Base-by-base conservation (phyloP, 2,113 vertebrate species). In the Perca schrenkii region DNA sequence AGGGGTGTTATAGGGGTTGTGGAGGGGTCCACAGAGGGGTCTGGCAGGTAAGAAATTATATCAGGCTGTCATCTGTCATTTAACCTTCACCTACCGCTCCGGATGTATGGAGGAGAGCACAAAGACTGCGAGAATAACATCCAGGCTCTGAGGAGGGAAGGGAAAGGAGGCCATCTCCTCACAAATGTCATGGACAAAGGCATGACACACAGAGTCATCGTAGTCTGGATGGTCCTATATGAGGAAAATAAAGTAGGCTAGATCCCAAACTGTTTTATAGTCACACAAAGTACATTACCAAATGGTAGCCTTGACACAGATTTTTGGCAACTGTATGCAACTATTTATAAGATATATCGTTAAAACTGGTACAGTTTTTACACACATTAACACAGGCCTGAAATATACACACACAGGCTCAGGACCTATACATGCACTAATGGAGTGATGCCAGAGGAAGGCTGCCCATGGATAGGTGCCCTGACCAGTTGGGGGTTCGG, bases 41-140 rank as follows among this genome's bases (percentile, higher is more conserved):
- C 79, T 68, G 67, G 80, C 60, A 80, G 68, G 78, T 84, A 86
- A 94, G 86, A 87, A 95, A 94, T 94, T 75, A 92, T 80, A 83
- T 82, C 88, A 81, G 86, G 71, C 63, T 81, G 22, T 81, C 66
- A 84, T 91, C 79, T 95, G 90, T 91, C 90, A 91, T 93, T 86
- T 88, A 40, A 86, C 92, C 94, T 93, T 94, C 92, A 94, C 94
- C 92, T 96, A 99, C 97, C 97, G 95, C 91, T 95, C 94, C 80
- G 97, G 97, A 93, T 97, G 97, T 94, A 98, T 96, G 77, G 97
- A 94, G 77, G 97, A 98, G 79, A 99, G 96, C 91, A 99, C 97
- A 94, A 98, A 99, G 91, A 98, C 93, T 12, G 97, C 94, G 83
- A 98, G 94, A 94, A 99, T 93, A 90, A 96, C 93, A 88, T 98